phyloP scores from a whole-genome alignment of 1,140 invertebrate genomes.

The Ylistrum balloti region DNA sequence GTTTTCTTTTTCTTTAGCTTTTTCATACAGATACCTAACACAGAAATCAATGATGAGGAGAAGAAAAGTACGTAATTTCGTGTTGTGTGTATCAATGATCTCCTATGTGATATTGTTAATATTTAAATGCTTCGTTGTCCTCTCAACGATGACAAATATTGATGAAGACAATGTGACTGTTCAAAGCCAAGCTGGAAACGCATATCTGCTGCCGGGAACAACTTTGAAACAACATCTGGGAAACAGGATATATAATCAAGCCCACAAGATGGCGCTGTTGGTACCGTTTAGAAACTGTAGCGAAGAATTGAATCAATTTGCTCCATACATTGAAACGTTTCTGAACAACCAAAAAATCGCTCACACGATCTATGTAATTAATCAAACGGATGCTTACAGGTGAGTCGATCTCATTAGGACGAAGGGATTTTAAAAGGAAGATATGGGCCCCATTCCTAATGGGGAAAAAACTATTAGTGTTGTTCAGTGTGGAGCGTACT shows the following conservation, averaged over 20 bases:
- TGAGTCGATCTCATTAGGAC: too few relatives aligned
- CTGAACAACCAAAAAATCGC: slow-evolving; percentile 90
- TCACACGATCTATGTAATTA: slow-evolving; percentile 95
- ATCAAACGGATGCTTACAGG: slow-evolving; percentile 89
- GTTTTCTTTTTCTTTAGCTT: too few relatives aligned
- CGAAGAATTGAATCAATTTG: slow-evolving; percentile 96
- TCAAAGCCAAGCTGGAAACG: background rate
- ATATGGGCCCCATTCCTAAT: too few relatives aligned
- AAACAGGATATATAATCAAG: background rate
- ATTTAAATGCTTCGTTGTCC: background rate
- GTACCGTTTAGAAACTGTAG: slow-evolving; percentile 97
- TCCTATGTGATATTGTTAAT: background rate
- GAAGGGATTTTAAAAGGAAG: too few relatives aligned
- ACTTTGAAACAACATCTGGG: background rate
- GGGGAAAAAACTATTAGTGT: too few relatives aligned
- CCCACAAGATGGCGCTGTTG: slow-evolving; percentile 89
- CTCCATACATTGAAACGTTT: slow-evolving; percentile 94
- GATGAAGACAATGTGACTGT: background rate
- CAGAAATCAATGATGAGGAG: too few relatives aligned
- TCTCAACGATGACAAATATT: too few relatives aligned
- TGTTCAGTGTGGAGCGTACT: too few relatives aligned
- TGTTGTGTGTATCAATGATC: background rate
- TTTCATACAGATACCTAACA: too few relatives aligned
- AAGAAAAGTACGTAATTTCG: background rate
- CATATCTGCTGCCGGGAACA: background rate